Evolutionary conservation across 2,797 vertebrate species (phyloP).

Genomic region (Euphonia xanthogaster): DNA sequence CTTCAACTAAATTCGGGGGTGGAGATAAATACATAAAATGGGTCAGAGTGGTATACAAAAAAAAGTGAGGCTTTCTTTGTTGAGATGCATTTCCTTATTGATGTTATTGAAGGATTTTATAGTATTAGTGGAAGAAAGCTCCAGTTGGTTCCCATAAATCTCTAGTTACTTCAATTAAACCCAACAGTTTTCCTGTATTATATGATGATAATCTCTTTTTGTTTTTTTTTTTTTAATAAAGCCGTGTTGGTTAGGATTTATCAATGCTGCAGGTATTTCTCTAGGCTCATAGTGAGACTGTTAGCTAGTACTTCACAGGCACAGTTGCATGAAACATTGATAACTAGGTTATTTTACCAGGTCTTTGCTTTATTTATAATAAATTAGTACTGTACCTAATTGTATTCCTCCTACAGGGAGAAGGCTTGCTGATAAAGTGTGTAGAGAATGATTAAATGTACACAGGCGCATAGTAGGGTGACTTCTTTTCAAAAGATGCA

Average conservation of each 20-base stretch:
- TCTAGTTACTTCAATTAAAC: slow-evolving; percentile 50
- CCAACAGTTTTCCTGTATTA: slow-evolving; percentile 33
- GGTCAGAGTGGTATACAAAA: neutral
- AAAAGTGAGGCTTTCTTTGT: neutral
- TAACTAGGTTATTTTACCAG: slow-evolving; percentile 68
- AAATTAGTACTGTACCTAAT: slow-evolving; percentile 70
- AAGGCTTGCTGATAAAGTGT: slow-evolving; percentile 65
- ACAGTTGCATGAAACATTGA: slow-evolving; percentile 52
- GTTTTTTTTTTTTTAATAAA: slow-evolving; percentile 39
- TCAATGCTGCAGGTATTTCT: slow-evolving; percentile 50
- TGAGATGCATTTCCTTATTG: slow-evolving; percentile 4
- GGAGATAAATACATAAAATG: slow-evolving; percentile 27
- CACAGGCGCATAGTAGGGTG: slow-evolving; percentile 51
- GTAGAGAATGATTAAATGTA: slow-evolving; percentile 68
- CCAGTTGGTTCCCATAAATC: slow-evolving; percentile 28
- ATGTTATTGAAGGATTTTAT: slow-evolving; percentile 24
- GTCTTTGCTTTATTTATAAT: slow-evolving; percentile 71
- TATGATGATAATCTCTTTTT: neutral
- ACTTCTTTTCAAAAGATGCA: slow-evolving; percentile 69
- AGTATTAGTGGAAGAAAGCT: slow-evolving; percentile 18
- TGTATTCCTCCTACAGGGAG: slow-evolving; percentile 68
- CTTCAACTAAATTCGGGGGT: neutral
- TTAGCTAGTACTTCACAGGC: slow-evolving; percentile 52
- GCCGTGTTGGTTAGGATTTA: slow-evolving; percentile 20
- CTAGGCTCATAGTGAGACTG: slow-evolving; percentile 31